These are phyloP conservation scores for Sorex fumeus DNA, from an alignment of 2,113 vertebrate genomes.

Conservation along the genomic window DNA sequence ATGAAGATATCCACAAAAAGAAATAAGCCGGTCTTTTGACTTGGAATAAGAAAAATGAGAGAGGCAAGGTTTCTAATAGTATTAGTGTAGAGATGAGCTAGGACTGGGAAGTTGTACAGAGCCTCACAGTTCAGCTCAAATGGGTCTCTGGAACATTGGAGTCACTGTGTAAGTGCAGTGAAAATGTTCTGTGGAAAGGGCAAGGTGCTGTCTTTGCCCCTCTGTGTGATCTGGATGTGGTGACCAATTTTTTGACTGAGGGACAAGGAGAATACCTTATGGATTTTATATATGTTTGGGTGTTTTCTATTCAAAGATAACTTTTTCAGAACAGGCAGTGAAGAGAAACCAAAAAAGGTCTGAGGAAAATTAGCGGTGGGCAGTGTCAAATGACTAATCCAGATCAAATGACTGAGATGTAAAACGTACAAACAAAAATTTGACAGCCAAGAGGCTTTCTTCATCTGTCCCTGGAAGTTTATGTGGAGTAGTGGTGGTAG, in stretches of 20 bases:
- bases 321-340: neutral
- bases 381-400: neutral
- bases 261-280: neutral
- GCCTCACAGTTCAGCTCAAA: fast-evolving
- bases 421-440: neutral
- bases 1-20: no score
- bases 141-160: neutral
- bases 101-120: neutral
- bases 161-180: neutral
- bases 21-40: no score
- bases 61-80: neutral
- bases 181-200: neutral
- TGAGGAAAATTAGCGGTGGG: neutral
- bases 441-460: neutral
- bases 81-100: neutral
- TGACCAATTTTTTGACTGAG: neutral
- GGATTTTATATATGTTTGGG: neutral
- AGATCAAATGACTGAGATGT: neutral
- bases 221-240: neutral
- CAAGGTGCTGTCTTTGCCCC: neutral
- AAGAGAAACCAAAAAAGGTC: neutral
- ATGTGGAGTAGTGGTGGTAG: neutral
- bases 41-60: neutral
- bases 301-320: neutral
- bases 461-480: neutral